phyloP scores from a whole-genome alignment of 1,140 invertebrate genomes.

The Sitophilus oryzae region DNA sequence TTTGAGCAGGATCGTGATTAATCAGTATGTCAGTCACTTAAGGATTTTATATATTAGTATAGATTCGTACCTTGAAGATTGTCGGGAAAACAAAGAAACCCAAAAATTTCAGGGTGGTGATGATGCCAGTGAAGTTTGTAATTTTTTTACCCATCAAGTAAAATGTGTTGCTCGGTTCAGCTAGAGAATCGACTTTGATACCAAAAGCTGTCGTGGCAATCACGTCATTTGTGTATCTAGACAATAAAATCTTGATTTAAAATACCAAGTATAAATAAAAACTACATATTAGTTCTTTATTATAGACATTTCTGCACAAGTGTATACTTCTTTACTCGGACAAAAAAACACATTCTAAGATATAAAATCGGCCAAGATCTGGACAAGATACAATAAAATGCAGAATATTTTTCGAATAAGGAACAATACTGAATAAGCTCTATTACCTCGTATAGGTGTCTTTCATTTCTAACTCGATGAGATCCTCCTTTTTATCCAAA shows the following conservation, averaged over 20 bases:
- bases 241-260: too few relatives aligned
- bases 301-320: too few relatives aligned
- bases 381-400: not conserved
- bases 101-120: constrained; percentile 11
- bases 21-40: too few relatives aligned
- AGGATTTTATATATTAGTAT: too few relatives aligned
- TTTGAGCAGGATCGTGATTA: too few relatives aligned
- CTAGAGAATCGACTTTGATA: constrained; percentile 38
- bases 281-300: too few relatives aligned
- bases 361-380: not conserved
- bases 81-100: constrained; percentile 3
- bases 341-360: too few relatives aligned
- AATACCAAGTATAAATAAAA: too few relatives aligned
- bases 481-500: constrained; percentile 16
- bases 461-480: constrained; percentile 23
- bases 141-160: constrained; percentile 34
- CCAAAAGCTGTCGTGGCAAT: constrained; percentile 43
- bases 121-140: constrained; percentile 36
- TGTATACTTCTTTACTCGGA: too few relatives aligned
- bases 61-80: constrained; percentile 13
- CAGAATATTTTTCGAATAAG: not conserved
- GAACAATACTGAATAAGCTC: not conserved
- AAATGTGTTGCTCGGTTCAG: constrained; percentile 38
- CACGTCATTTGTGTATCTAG: constrained; percentile 40
- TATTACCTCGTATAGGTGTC: constrained; percentile 41